Conservation (phyloP, 1,140 invertebrate species). For the Tigriopus japonicus region DNA sequence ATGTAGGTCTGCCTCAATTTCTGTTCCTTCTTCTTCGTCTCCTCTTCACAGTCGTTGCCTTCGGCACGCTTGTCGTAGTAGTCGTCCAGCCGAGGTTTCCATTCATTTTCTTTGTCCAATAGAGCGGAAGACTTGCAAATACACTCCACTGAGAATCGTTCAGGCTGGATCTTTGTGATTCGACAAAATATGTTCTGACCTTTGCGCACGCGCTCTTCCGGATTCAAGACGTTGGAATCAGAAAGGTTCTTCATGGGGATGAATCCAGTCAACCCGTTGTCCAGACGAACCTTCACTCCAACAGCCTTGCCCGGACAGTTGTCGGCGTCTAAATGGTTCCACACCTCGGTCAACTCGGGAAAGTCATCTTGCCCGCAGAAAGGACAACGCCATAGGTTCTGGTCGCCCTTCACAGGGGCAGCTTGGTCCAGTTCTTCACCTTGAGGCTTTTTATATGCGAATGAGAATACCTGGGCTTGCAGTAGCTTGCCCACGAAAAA, state of each 20-base stretch:
- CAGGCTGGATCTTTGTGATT: slow-evolving; percentile 89
- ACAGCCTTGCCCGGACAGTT: slow-evolving; percentile 86
- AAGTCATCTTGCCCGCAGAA: slow-evolving; percentile 92
- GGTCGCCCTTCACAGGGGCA: slow-evolving; percentile 81
- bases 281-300: slow-evolving; percentile 68
- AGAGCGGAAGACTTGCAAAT: slow-evolving; percentile 86
- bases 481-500: slow-evolving; percentile 82
- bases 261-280: slow-evolving; percentile 86
- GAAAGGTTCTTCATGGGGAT: slow-evolving; percentile 69
- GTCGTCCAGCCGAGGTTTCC: slow-evolving; percentile 68
- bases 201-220: slow-evolving; percentile 65
- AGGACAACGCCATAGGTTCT: slow-evolving; percentile 87
- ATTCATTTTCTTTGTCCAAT: slow-evolving; percentile 68
- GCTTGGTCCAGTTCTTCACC: slow-evolving; percentile 83
- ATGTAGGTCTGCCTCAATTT: slow-evolving; percentile 62
- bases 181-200: slow-evolving; percentile 78
- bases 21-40: slow-evolving; percentile 58
- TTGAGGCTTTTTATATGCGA: slow-evolving; percentile 68
- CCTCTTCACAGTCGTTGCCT: slow-evolving; percentile 52
- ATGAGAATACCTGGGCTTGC: slow-evolving; percentile 46
- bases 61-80: slow-evolving; percentile 81
- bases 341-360: slow-evolving; percentile 80
- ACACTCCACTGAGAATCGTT: slow-evolving; percentile 80
- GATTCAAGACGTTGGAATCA: slow-evolving; percentile 79
- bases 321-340: slow-evolving; percentile 93